These are phyloP conservation scores for Pseudochaenichthys georgianus DNA, from an alignment of 2,797 vertebrate genomes.

Conservation along the genomic window DNA sequence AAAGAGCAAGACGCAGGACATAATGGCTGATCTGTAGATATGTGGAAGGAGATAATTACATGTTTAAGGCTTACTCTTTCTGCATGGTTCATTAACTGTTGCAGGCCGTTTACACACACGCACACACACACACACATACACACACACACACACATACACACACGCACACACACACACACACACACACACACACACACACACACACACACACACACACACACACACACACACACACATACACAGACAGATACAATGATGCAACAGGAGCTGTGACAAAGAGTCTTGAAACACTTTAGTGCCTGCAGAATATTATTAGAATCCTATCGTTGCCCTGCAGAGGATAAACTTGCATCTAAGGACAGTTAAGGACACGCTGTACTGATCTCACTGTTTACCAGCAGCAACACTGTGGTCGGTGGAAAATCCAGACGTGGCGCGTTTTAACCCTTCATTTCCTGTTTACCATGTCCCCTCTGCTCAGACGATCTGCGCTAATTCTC, in stretches of 20 bases:
- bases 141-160: not conserved
- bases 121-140: not conserved
- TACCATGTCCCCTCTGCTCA: constrained; percentile 55
- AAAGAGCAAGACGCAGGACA: constrained; percentile 31
- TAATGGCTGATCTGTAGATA: constrained; percentile 52
- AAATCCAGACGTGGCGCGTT: constrained; percentile 65
- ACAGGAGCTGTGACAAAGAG: not conserved
- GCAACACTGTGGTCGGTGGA: constrained; percentile 75
- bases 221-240: not conserved
- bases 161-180: not conserved
- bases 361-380: constrained; percentile 37
- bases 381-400: constrained; percentile 61
- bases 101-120: constrained; percentile 16
- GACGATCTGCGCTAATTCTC: constrained; percentile 44
- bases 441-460: constrained; percentile 84
- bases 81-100: constrained; percentile 38
- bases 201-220: not conserved
- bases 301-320: constrained; percentile 8
- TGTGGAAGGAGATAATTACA: constrained; percentile 35
- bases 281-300: not conserved
- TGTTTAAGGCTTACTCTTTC: constrained; percentile 19
- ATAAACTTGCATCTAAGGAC: not conserved
- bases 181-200: not conserved
- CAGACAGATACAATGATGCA: not conserved
- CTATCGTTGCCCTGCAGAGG: not conserved